These are phyloP conservation scores for Epizoanthus stellaris DNA, from an alignment of 92 coral and sea anemone genomes.

Conservation along the genomic window DNA sequence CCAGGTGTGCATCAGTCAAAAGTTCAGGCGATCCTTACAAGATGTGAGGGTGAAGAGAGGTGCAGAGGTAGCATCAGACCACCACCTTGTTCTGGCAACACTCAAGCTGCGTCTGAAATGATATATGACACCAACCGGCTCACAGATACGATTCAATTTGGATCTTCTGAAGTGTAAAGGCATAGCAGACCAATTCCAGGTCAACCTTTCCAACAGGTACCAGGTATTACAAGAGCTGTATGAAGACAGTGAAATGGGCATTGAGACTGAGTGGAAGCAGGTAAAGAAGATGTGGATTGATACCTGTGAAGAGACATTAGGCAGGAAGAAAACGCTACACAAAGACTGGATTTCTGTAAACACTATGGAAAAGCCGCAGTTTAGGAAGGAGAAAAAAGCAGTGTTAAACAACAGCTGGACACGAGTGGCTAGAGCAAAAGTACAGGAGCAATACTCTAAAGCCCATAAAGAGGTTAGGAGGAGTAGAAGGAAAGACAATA, in stretches of 20 bases:
- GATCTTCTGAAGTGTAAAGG: too few relatives aligned
- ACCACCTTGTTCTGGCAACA: too few relatives aligned
- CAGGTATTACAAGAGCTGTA: neutral
- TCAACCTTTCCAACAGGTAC: neutral
- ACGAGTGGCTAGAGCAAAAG: neutral
- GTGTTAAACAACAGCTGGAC: conserved; percentile 32
- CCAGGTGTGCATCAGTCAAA: conserved; percentile 7
- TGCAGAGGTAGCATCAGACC: too few relatives aligned
- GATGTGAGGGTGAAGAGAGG: neutral
- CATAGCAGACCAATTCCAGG: too few relatives aligned
- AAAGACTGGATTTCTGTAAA: too few relatives aligned
- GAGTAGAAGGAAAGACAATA: neutral
- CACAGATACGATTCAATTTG: too few relatives aligned
- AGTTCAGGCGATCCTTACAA: conserved; percentile 22
- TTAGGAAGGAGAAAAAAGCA: conserved; percentile 14
- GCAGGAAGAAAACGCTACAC: neutral
- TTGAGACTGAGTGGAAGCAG: neutral
- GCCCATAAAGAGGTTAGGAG: neutral
- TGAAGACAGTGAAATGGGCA: neutral
- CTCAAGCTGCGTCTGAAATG: too few relatives aligned
- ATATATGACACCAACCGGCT: too few relatives aligned
- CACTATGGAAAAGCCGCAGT: neutral
- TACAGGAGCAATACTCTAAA: neutral
- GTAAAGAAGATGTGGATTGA: too few relatives aligned
- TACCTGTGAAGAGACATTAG: too few relatives aligned